A percentile compares a stretch with the other conserved stretches of the same genome.
Conservation (phyloP, 1,140 invertebrate species). For the Leguminivora glycinivorella region DNA sequence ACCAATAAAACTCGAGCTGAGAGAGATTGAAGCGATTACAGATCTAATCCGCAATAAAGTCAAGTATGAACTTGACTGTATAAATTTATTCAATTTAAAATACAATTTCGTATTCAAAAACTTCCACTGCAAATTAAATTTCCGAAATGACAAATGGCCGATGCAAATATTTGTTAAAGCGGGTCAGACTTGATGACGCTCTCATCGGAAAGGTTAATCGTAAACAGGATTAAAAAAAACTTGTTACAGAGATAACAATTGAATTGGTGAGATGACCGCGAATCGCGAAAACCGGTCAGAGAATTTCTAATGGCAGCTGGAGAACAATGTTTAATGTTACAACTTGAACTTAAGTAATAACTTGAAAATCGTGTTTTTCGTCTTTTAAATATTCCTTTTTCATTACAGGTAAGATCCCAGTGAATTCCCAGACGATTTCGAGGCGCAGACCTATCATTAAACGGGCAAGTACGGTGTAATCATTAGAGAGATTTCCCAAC, state of each 20-base stretch:
- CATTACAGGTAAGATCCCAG: slow-evolving; percentile 26
- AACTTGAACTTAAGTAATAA: slow-evolving; percentile 5
- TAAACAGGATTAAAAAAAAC: slow-evolving; percentile 45
- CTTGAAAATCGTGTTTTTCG: not conserved
- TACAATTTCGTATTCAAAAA: slow-evolving; percentile 35
- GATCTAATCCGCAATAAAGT: slow-evolving; percentile 25
- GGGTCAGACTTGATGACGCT: slow-evolving; percentile 43
- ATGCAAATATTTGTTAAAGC: slow-evolving; percentile 46
- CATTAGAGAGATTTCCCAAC: slow-evolving; percentile 20
- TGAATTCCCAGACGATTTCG: not conserved
- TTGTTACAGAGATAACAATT: slow-evolving; percentile 43
- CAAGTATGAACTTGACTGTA: slow-evolving; percentile 24
- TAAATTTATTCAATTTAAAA: slow-evolving; percentile 29
- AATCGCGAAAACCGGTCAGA: slow-evolving; percentile 43
- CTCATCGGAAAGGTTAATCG: slow-evolving; percentile 48
- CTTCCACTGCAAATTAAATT: slow-evolving; percentile 32
- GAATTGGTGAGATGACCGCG: slow-evolving; percentile 37
- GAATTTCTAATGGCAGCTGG: slow-evolving; percentile 16
- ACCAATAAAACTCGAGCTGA: not conserved
- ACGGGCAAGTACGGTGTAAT: slow-evolving; percentile 10
- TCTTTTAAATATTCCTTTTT: slow-evolving; percentile 12
- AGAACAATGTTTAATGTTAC: not conserved
- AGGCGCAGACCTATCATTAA: not conserved
- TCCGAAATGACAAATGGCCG: slow-evolving; percentile 37
- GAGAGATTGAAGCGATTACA: slow-evolving; percentile 21